Conservation (phyloP, 2,888 invertebrate genomes). For the Argyra leucocephala region DNA sequence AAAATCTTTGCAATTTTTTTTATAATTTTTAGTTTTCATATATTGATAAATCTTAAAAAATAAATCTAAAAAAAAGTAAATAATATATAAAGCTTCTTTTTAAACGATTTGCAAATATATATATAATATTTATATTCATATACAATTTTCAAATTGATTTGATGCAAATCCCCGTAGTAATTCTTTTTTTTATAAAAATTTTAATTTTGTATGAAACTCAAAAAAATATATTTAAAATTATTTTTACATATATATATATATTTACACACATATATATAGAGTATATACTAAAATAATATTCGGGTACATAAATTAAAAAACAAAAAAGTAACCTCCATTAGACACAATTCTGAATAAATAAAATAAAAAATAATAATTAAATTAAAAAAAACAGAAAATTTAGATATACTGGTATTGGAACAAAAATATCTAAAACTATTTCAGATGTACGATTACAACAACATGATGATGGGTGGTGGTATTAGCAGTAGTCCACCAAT, state of each 20-base stretch:
- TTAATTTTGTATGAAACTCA: neutral
- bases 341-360: conserved; percentile 17
- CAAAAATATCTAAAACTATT: conserved; percentile 36
- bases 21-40: neutral
- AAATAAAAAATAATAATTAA: neutral
- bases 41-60: too few relatives aligned
- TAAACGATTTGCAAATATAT: too few relatives aligned
- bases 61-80: too few relatives aligned
- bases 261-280: neutral
- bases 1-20: conserved; percentile 43
- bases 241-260: neutral
- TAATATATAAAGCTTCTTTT: too few relatives aligned
- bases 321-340: conserved; percentile 21
- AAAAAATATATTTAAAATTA: neutral
- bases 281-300: conserved; percentile 18
- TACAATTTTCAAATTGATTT: neutral
- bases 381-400: neutral
- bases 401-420: conserved; percentile 4
- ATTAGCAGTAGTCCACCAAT: conserved; percentile 36
- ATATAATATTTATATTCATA: neutral
- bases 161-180: neutral
- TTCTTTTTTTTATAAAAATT: neutral
- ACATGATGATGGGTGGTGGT: conserved; percentile 31
- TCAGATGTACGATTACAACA: conserved; percentile 45
- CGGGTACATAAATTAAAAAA: conserved; percentile 13